Percentiles rank a stretch among this genome's conserved stretches.
These are phyloP conservation scores for Nematostella vectensis DNA, from an alignment of 92 coral and sea anemone species.

Conservation along the genomic window DNA sequence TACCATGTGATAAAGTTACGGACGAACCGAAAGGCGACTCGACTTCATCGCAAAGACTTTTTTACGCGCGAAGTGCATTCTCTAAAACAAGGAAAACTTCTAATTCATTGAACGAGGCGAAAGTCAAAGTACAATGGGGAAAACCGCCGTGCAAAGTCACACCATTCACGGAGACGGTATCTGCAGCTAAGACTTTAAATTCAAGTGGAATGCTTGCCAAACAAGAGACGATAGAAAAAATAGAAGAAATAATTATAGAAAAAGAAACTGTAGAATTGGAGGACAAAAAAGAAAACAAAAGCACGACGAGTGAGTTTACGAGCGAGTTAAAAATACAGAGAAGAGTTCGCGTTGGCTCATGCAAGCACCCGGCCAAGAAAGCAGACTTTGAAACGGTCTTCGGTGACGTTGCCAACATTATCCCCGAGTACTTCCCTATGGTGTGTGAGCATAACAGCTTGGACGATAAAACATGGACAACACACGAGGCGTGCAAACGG, in stretches of 20 bases:
- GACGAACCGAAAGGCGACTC: too few species aligned
- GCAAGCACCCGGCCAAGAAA: background rate
- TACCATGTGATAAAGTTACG: too few species aligned
- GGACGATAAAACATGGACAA: conserved; percentile 20
- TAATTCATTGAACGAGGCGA: conserved; percentile 1
- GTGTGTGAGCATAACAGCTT: conserved; percentile 4
- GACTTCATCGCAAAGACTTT: background rate
- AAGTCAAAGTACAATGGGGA: conserved; percentile 26
- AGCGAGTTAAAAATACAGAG: background rate
- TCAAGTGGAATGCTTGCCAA: too few species aligned
- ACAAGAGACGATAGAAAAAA: too few species aligned
- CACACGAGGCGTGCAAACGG: conserved; percentile 21
- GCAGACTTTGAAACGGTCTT: conserved; percentile 15
- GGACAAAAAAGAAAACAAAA: background rate
- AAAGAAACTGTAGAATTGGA: background rate
- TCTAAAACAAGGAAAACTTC: conserved; percentile 8
- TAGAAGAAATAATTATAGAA: background rate
- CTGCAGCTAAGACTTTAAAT: background rate
- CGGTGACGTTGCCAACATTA: conserved; percentile 13
- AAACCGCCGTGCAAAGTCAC: conserved; percentile 15
- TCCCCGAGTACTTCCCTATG: conserved; percentile 32
- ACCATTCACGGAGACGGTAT: background rate
- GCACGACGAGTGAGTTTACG: background rate
- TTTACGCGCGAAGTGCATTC: background rate
- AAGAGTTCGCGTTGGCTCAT: background rate